Conservation (phyloP, 2,888 invertebrate genomes). For the Polylopha cassiicola region DNA sequence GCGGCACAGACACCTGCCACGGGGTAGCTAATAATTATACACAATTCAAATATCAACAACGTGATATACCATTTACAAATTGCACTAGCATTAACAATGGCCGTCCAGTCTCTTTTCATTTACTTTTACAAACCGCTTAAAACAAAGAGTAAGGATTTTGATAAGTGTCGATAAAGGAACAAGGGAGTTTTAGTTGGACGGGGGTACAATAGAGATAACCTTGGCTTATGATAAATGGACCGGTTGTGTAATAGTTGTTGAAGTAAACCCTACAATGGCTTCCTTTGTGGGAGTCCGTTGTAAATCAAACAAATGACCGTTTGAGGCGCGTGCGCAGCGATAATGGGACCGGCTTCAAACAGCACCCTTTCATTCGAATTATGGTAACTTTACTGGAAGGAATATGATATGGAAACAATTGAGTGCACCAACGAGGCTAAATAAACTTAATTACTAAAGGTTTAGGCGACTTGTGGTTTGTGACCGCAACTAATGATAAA, state of each 20-base stretch:
- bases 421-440: too few species aligned
- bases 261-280: slow-evolving; percentile 61
- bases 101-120: slow-evolving; percentile 25
- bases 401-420: slow-evolving; percentile 39
- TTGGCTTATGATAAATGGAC: slow-evolving; percentile 54
- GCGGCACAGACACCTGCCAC: slow-evolving; percentile 10
- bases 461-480: slow-evolving; percentile 26
- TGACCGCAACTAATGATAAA: slow-evolving; percentile 33
- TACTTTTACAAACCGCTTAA: slow-evolving; percentile 6
- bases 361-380: slow-evolving; percentile 29
- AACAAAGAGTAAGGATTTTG: slow-evolving; percentile 3
- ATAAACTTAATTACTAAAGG: slow-evolving; percentile 10
- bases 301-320: slow-evolving; percentile 67
- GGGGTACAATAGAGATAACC: slow-evolving; percentile 48
- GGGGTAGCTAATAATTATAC: slow-evolving; percentile 7
- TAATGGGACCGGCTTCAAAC: slow-evolving; percentile 29
- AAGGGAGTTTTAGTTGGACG: slow-evolving; percentile 10
- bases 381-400: slow-evolving; percentile 32
- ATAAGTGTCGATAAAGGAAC: slow-evolving; percentile 5
- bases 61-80: slow-evolving; percentile 52
- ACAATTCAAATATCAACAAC: slow-evolving; percentile 47
- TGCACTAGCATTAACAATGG: slow-evolving; percentile 30
- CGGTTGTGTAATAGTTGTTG: slow-evolving; percentile 56
- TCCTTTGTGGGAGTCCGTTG: slow-evolving; percentile 54
- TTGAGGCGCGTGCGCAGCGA: slow-evolving; percentile 65